Evolutionary conservation across 2,888 invertebrate species (phyloP).

Genomic region (Drosophila kokeensis): DNA sequence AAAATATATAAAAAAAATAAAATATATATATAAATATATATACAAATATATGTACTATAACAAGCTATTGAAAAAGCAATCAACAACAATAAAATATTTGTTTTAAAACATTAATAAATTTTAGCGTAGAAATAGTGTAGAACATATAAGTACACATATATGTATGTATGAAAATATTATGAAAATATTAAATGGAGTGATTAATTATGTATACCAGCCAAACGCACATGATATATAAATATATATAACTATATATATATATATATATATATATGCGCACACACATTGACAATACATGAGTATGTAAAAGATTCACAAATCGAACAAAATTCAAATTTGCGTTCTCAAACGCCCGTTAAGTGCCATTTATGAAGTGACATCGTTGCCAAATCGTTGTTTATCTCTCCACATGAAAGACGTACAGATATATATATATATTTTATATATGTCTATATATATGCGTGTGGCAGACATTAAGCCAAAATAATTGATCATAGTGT

Average conservation of each 20-base stretch:
- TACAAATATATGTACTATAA: not conserved
- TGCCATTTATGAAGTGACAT: slow-evolving; percentile 24
- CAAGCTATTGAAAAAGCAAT: slow-evolving; percentile 12
- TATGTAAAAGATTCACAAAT: slow-evolving; percentile 20
- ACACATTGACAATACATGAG: slow-evolving; percentile 10
- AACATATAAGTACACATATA: slow-evolving; percentile 26
- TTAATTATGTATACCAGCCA: slow-evolving; percentile 6
- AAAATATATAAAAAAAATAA: slow-evolving; percentile 6
- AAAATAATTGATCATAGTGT: not conserved
- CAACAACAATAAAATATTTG: slow-evolving; percentile 46
- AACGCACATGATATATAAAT: slow-evolving; percentile 10
- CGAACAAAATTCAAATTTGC: slow-evolving; percentile 14
- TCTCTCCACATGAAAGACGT: slow-evolving; percentile 21
- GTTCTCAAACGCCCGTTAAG: slow-evolving; percentile 20
- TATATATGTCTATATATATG: not conserved
- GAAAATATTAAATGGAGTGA: slow-evolving; percentile 11
- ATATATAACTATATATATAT: slow-evolving; percentile 13
- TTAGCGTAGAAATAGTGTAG: slow-evolving; percentile 52
- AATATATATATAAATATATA: slow-evolving; percentile 12
- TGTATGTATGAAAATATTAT: slow-evolving; percentile 12
- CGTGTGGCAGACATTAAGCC: not conserved
- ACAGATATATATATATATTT: not conserved
- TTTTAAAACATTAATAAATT: slow-evolving; percentile 38
- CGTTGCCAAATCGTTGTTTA: slow-evolving; percentile 25
- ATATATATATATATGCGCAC: not conserved